Evolutionary conservation across 2,797 vertebrate species (phyloP).

Genomic region (Scolopax bukidnonensis): DNA sequence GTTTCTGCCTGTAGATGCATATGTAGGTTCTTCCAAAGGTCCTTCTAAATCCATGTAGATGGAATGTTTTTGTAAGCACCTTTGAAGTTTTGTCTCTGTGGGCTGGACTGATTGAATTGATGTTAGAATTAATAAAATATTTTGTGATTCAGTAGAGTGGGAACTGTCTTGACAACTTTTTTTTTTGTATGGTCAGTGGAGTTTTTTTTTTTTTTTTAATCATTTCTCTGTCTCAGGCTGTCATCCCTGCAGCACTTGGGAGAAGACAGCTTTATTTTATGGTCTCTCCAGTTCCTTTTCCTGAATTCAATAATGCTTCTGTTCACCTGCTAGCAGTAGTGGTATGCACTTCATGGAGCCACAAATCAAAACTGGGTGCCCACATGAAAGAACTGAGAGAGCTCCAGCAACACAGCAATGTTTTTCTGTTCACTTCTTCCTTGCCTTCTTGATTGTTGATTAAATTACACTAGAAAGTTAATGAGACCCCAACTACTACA

Average conservation of each 20-base stretch:
- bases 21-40: neutral
- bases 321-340: neutral
- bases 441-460: neutral
- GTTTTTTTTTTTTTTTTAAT: neutral
- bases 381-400: neutral
- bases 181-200: neutral
- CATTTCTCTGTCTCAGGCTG: neutral
- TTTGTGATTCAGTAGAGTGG: conserved; percentile 5
- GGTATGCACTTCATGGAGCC: neutral
- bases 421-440: neutral
- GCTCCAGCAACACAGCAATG: neutral
- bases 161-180: neutral
- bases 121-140: conserved; percentile 62
- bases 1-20: neutral
- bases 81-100: conserved; percentile 18
- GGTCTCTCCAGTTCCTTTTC: neutral
- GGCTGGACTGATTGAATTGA: neutral
- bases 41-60: neutral
- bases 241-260: neutral
- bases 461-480: neutral
- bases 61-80: conserved; percentile 10
- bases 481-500: neutral
- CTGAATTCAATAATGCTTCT: neutral
- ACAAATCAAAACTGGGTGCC: neutral
- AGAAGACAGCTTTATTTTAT: neutral